Percentiles rank a stretch among this genome's conserved stretches.
Conservation (phyloP, 30 jellyfish, hydroid and myxozoan species). For the Cassiopea andromeda region DNA sequence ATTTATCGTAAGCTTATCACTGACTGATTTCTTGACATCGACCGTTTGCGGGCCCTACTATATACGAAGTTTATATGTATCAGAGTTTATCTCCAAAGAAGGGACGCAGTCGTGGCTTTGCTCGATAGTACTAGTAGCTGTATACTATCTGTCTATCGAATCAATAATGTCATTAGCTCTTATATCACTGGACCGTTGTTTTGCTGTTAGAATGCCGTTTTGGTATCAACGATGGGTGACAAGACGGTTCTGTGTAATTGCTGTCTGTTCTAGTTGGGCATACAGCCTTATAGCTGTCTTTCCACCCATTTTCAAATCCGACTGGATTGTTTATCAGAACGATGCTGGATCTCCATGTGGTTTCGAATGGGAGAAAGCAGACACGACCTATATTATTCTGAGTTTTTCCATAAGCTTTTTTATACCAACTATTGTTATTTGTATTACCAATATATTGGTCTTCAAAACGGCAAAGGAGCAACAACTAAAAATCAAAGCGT, state of each 20-base stretch:
- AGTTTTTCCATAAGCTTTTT: slow-evolving; percentile 3
- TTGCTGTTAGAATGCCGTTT: slow-evolving; percentile 57
- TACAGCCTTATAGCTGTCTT: slow-evolving; percentile 24
- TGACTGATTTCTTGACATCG: slow-evolving; percentile 42
- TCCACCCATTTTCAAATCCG: slow-evolving; percentile 32
- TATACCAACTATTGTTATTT: slow-evolving; percentile 33
- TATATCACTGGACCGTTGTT: slow-evolving; percentile 57
- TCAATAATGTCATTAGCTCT: slow-evolving; percentile 62
- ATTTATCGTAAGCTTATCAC: slow-evolving; percentile 45
- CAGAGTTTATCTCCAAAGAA: slow-evolving; percentile 13
- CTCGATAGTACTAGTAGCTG: slow-evolving; percentile 16
- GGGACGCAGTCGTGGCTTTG: slow-evolving; percentile 18
- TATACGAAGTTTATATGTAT: slow-evolving; percentile 44
- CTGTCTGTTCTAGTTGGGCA: slow-evolving; percentile 23
- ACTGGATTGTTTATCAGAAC: slow-evolving; percentile 55
- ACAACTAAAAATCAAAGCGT: slow-evolving; percentile 30
- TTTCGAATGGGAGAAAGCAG: slow-evolving; percentile 54
- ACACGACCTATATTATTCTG: slow-evolving; percentile 4
- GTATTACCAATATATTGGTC: slow-evolving; percentile 46
- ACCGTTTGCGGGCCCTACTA: slow-evolving; percentile 69
- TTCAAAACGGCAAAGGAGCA: slow-evolving; percentile 65
- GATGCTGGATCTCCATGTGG: slow-evolving; percentile 64
- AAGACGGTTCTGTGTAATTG: slow-evolving; percentile 3
- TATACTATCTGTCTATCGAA: slow-evolving; percentile 33
- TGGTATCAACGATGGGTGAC: slow-evolving; percentile 53